Evolutionary conservation across 2,113 vertebrate genomes (phyloP), one percentile per base, ranked within the genome.

Genomic region (Microcebus jonahi): DNA sequence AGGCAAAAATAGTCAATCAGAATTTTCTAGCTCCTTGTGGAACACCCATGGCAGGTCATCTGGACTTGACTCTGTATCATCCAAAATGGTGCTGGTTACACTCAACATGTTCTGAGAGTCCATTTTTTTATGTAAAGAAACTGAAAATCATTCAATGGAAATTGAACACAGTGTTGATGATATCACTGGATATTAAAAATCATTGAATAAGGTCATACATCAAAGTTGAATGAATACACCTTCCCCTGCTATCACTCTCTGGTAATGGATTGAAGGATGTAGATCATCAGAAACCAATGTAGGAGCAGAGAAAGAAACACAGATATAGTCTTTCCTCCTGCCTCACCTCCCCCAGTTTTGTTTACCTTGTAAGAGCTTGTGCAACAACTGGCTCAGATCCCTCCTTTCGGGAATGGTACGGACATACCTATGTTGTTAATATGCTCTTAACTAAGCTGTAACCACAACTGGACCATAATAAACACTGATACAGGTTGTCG

Each of bases 81-180:
- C 27, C 42, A 71, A 94, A 96, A 75, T 18, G 27, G 39, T 71
- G 11, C 8, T 55, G 3, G 6, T 76, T 70, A 48, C 27, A 45
- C 45, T 73, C 55, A 91, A 5, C 7, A 9, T 31, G 2, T 12
- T 63, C 39, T 55, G 13, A 39, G 6, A 83, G 39, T 84, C 23
- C 17, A 77, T 85, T 85, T 34, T 70, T 65, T 89, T n/a, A 18
- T 17, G 18, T 27, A 86, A 92, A 71, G 76, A 96, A 93, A 77
- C 13, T 75, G 12, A 88, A 96, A 63, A 36, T 25, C 31, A 1
- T 36, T 83, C 29, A 61, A 14, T 39, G 18, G 48, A 76, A 85
- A 59, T 27, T 31, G 50, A 91, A 81, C 4, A 34, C 9, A 76
- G 36, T 63, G 63, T 23, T 76, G 81, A 67, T 76, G 81, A 67